These are phyloP conservation scores for Drosophila leonis DNA, from an alignment of 2,888 invertebrate species.

Conservation along the genomic window DNA sequence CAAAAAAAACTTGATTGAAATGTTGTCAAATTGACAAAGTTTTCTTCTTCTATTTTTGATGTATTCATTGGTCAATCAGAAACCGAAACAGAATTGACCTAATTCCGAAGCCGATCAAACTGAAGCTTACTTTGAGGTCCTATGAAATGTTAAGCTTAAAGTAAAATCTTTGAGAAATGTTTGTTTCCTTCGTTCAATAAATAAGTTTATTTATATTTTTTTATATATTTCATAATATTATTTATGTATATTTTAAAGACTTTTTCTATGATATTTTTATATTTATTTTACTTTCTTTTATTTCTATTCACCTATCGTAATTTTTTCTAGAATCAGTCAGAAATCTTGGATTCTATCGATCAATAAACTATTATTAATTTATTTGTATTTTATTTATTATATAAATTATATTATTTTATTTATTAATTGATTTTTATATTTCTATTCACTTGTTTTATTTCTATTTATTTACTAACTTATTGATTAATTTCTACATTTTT, in stretches of 20 bases:
- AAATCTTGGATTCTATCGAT: too few species aligned
- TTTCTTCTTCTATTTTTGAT: not conserved
- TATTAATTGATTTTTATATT: too few species aligned
- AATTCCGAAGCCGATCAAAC: slow-evolving; percentile 6
- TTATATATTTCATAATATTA: not conserved
- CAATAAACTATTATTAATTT: too few species aligned
- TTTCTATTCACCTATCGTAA: too few species aligned
- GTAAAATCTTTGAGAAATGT: not conserved
- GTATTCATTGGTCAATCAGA: slow-evolving; percentile 42
- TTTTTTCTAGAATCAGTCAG: too few species aligned
- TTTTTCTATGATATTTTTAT: not conserved
- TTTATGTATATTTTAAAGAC: not conserved
- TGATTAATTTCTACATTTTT: not conserved
- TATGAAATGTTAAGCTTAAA: not conserved
- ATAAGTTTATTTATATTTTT: not conserved
- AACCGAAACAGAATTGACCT: slow-evolving; percentile 27
- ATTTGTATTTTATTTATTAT: too few species aligned
- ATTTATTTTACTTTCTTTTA: not conserved
- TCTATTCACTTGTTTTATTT: not conserved
- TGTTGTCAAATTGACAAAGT: slow-evolving; percentile 39
- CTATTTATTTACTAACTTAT: not conserved
- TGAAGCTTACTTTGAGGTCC: not conserved
- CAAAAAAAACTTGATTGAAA: slow-evolving; percentile 43
- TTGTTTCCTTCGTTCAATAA: not conserved
- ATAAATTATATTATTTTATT: too few species aligned